These are phyloP conservation scores for Danio rerio DNA, from an alignment of 2,113 vertebrate species.

Conservation along the genomic window GRCz12tu NC_133182.1:32184001-32184500, in stretches of 20 bases:
- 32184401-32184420: background rate
- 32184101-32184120: too few species aligned
- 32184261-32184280: slow-evolving; percentile 52
- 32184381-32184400: background rate
- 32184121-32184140: too few species aligned
- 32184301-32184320: slow-evolving; percentile 38
- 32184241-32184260: slow-evolving; percentile 31
- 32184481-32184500: background rate
- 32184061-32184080: too few species aligned
- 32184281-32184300: slow-evolving; percentile 35
- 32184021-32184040: too few species aligned
- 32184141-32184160: background rate
- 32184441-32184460: background rate
- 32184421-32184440: background rate
- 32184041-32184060: too few species aligned
- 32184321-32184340: slow-evolving; percentile 25
- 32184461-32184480: background rate
- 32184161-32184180: background rate
- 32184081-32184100: too few species aligned
- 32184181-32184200: background rate
- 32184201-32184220: background rate
- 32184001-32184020: too few species aligned
- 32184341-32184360: background rate
- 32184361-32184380: background rate
- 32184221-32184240: background rate